phyloP scores from a whole-genome alignment of 2,888 invertebrate species.

The Drosophila atroscutellata region DNA sequence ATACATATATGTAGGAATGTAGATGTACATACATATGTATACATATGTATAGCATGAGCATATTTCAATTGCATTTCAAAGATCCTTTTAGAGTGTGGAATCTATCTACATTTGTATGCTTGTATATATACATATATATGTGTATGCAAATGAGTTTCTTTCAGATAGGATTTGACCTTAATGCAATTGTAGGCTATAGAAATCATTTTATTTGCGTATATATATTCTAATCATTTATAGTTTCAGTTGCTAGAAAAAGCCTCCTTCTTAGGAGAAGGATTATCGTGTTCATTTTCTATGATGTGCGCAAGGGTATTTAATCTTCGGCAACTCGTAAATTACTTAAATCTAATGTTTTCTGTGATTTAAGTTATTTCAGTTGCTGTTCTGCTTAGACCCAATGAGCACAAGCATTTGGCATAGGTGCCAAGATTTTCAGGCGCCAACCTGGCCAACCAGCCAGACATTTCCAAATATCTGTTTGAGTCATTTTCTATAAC shows the following conservation, averaged over 20 bases:
- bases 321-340: constrained; percentile 1
- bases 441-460: not conserved
- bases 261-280: not conserved
- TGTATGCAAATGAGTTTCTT: not conserved
- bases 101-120: not conserved
- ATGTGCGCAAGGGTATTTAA: not conserved
- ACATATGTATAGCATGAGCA: not conserved
- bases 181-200: not conserved
- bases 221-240: not conserved
- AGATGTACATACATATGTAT: not conserved
- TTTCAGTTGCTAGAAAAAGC: not conserved
- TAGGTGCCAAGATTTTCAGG: constrained; percentile 42
- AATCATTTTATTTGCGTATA: not conserved
- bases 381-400: constrained; percentile 31
- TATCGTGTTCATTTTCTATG: not conserved
- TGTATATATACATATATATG: not conserved
- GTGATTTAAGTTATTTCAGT: not conserved
- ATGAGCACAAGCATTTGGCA: constrained; percentile 52
- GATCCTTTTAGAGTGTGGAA: not conserved
- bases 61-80: not conserved
- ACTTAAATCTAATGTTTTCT: constrained; percentile 11
- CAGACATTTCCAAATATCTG: not conserved
- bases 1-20: not conserved
- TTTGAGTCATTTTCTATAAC: constrained; percentile 5
- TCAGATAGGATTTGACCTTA: not conserved